Base-by-base conservation (phyloP, 2,113 vertebrate genomes). In the Zootoca vivipara region DNA sequence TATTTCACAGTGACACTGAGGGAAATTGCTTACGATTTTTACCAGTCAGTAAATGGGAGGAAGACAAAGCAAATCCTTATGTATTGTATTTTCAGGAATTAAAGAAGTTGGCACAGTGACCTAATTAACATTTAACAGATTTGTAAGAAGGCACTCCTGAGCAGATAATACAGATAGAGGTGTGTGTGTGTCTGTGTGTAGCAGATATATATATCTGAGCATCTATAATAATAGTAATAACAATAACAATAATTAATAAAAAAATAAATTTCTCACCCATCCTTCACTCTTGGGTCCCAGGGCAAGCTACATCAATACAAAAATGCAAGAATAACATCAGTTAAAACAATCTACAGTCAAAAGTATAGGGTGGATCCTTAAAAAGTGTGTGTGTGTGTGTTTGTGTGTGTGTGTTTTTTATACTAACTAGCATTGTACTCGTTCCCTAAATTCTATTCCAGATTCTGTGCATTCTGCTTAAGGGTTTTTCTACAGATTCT, bases 401-500 rank as follows among this genome's bases (percentile, higher is more conserved):
- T 52, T 62, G n/a, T 78, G 8, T 18, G 15, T 24, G 26, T 58
- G 72, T 80, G 28, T 18, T 26, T 79, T 30, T 33, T n/a, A 80
- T 38, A 85, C 69, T 86, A 78, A 38, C 26, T 69, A 69, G 81
- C n/a, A 58, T 64, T 72, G 46, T 67, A 82, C 64, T 88, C 85
- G 75, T 91, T 73, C 86, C 72, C 62, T 79, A 82, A 75, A 38
- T 69, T 80, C 20, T 58, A 74, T 89, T 64, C 30, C 82, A 42
- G 83, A 90, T 77, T 72, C 42, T 85, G 83, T 89, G 15, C 92
- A 75, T 87, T 90, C 70, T 46, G 78, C 73, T 89, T 84, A 87
- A 87, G 84, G 89, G 91, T 88, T 90, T 89, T 91, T 95, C 86
- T 92, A 67, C 88, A 85, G 84, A 81, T 85, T 91, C 74, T 86